phyloP scores from a whole-genome alignment of 2,888 invertebrate genomes.

The Sinhomidia bicolor region DNA sequence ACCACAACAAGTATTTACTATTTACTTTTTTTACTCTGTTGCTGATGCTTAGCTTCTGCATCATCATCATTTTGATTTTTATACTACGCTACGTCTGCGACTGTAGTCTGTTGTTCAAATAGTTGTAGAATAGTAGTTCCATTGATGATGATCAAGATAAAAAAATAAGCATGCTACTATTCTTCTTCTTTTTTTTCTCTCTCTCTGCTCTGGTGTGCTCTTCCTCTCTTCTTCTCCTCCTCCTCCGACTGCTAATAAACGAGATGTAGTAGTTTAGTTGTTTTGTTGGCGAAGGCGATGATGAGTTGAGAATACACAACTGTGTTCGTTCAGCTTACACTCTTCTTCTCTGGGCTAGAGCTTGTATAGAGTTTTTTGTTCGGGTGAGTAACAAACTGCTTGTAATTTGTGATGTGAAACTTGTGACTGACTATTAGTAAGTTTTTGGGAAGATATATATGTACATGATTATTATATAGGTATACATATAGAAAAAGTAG shows the following conservation, averaged over 20 bases:
- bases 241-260: neutral
- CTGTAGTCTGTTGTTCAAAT: neutral
- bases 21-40: neutral
- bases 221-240: constrained; percentile 8
- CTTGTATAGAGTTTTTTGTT: neutral
- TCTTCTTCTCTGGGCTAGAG: no score
- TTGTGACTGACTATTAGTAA: neutral
- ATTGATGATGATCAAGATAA: neutral
- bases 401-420: constrained; percentile 20
- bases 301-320: neutral
- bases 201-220: neutral
- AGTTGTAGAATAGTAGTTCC: neutral
- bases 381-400: neutral
- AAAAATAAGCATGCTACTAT: neutral
- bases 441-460: neutral
- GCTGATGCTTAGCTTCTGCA: neutral
- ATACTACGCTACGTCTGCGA: neutral
- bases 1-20: neutral
- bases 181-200: no score
- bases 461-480: neutral
- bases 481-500: neutral
- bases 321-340: neutral
- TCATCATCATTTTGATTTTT: neutral
- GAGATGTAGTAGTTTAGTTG: neutral
- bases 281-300: neutral